phyloP scores from a whole-genome alignment of 1,140 invertebrate genomes.

The Musca domestica region DNA sequence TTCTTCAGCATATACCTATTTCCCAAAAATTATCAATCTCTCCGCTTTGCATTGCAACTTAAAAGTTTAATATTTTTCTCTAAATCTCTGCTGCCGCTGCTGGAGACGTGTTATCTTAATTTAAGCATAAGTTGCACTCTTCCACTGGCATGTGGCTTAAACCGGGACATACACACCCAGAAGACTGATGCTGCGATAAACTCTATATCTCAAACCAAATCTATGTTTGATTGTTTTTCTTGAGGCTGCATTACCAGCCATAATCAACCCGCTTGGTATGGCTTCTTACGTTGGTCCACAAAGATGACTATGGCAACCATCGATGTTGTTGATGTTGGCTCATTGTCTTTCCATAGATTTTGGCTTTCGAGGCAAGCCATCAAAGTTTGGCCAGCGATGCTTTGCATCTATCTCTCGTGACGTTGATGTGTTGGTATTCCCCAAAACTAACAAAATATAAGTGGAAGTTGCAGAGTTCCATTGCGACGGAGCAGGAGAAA shows the following conservation, averaged over 20 bases:
- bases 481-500: neutral
- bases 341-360: neutral
- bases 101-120: constrained; percentile 3
- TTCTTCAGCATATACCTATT: no score
- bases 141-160: neutral
- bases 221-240: constrained; percentile 13
- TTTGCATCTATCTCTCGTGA: neutral
- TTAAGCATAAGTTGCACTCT: neutral
- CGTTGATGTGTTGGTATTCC: no score
- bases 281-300: neutral
- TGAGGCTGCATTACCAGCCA: neutral
- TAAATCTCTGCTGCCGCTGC: no score
- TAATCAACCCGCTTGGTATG: neutral
- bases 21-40: no score
- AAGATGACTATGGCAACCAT: neutral
- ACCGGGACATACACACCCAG: neutral
- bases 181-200: neutral
- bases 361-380: neutral
- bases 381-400: neutral
- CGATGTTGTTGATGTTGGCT: no score
- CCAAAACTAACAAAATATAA: neutral
- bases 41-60: no score
- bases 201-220: neutral
- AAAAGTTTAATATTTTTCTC: no score
- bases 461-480: neutral